phyloP scores from a whole-genome alignment of 2,797 vertebrate genomes.

The Perdix hodgsoniae region DNA sequence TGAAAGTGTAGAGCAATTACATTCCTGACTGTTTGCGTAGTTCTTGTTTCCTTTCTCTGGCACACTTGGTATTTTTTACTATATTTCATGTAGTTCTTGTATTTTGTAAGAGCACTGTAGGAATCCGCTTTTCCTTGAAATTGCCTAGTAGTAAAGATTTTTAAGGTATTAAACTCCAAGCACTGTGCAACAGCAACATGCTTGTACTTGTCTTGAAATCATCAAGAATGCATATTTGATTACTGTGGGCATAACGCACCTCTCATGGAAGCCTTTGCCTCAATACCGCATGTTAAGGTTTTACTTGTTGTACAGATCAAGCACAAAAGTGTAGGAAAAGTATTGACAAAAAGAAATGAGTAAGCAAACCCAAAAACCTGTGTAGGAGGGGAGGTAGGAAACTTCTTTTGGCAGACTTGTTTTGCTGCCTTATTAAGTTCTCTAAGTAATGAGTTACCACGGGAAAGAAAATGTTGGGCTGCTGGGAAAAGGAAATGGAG shows the following conservation, averaged over 20 bases:
- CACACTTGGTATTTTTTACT: not conserved
- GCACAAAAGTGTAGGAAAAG: not conserved
- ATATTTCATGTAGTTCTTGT: not conserved
- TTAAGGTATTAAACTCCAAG: too few species aligned
- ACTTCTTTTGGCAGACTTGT: fast-evolving
- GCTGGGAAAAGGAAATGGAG: not conserved
- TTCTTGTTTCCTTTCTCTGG: not conserved
- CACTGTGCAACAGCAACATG: not conserved
- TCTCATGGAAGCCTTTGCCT: not conserved
- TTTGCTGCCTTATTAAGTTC: not conserved
- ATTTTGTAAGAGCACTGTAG: fast-evolving
- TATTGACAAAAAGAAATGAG: not conserved
- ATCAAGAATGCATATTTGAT: not conserved
- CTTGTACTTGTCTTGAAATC: not conserved
- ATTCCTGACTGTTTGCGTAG: not conserved
- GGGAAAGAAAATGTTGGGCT: not conserved
- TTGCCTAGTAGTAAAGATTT: not conserved
- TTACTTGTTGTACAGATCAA: not conserved
- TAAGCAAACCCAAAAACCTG: not conserved
- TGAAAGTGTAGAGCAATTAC: not conserved
- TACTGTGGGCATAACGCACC: not conserved
- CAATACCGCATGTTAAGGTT: fast-evolving
- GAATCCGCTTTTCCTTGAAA: not conserved
- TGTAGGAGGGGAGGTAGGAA: not conserved
- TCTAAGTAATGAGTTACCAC: not conserved